Base-by-base conservation (phyloP, 1,140 invertebrate species). In the Apocrypta bakeri region DNA sequence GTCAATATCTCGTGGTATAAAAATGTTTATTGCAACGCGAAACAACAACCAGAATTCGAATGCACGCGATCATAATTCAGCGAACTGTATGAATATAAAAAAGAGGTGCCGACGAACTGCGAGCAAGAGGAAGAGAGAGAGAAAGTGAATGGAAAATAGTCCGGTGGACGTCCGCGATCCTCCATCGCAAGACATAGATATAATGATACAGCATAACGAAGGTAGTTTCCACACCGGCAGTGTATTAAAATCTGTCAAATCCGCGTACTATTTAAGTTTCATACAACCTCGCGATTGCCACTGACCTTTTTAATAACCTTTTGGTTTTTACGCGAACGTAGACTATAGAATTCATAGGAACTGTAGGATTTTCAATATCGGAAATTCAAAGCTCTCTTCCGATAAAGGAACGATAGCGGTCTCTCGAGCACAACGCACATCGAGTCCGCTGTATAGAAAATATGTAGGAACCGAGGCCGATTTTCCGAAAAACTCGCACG, bases 21-120 rank as follows among this genome's bases (percentile, higher is more conserved):
- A 56, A 56, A 56, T 56, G 48, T 21, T 56, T 21, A 21, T 21
- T 56, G 6, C 21, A 56, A 21, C 21, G 48, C 48, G 48, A 56
- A 56, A 56, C 48, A 21, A 48, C 17, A 48, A 48, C 42, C 8
- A 12, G 42, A 37, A 37, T 37, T 2, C 33, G 40, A 42, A 12
- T 17, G 48, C 21, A 6, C 48, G 48, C 48, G 17, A 0, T 17
- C 4, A 56, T 56, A 56, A 56, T 56, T 56, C 48, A 56, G 48
- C 48, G 48, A 66, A 66, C 24, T 66, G 63, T 25, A 66, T 21
- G 29, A 31, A 69, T 29, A 42, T 29, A 42, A 24, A 72, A 72
- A 72, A 72, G 42, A 21, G 21, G 37, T 72, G 69, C 42, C 69
- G 69, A 72, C 42, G 42, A 72, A 72, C 37, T 72, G 69, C 12